phyloP scores from a whole-genome alignment of 2,797 vertebrate species.

The Pterois miles region DNA sequence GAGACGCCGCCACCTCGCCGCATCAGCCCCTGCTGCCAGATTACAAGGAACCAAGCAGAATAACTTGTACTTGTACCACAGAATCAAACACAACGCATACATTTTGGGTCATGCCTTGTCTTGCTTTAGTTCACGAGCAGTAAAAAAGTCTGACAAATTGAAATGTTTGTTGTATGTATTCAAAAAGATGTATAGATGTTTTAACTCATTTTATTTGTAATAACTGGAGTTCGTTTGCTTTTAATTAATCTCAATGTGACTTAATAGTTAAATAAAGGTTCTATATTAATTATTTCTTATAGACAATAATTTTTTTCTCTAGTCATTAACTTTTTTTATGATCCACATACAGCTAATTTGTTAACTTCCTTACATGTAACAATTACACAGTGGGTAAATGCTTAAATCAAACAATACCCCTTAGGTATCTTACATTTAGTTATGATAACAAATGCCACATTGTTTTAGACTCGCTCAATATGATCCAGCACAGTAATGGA shows the following conservation, averaged over 20 bases:
- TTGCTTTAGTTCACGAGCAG: not conserved
- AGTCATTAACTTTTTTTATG: not conserved
- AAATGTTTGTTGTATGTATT: not conserved
- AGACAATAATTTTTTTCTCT: not conserved
- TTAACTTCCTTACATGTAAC: not conserved
- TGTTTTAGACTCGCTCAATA: conserved; percentile 17
- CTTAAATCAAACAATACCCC: not conserved
- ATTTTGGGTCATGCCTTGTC: not conserved
- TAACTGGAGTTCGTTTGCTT: not conserved
- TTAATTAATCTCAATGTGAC: not conserved
- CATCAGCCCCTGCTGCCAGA: conserved; percentile 44
- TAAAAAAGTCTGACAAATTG: not conserved
- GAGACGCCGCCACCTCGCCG: conserved; percentile 46
- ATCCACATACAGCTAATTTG: not conserved
- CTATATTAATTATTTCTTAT: not conserved
- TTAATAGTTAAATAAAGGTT: no score
- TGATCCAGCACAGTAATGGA: conserved; percentile 34
- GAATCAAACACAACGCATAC: not conserved
- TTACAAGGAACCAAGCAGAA: conserved; percentile 24
- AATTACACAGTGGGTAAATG: not conserved
- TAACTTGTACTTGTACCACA: conserved; percentile 24
- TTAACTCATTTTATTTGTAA: not conserved
- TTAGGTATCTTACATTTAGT: not conserved
- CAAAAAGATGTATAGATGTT: not conserved
- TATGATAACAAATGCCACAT: conserved; percentile 1